Base-by-base conservation (phyloP, 1,140 invertebrate species). In the Drosophila gunungcola region DNA sequence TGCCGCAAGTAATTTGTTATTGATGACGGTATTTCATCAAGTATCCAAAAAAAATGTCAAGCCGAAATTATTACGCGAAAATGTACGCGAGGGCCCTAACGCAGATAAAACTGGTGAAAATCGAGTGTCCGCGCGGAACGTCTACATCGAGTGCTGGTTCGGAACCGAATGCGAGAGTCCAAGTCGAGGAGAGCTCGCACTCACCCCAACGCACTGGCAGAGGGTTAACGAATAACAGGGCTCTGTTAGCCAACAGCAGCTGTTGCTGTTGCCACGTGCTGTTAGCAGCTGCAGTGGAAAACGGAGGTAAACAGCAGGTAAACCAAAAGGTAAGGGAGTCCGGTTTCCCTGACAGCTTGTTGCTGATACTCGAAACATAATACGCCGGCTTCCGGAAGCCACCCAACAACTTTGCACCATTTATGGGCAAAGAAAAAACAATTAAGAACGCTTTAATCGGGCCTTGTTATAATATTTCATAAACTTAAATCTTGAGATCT, bases 191-290 rank as follows among this genome's bases (percentile, higher is more conserved):
- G 46, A 11, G 11, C 63, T 12, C 55, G 67, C 61, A n/a, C 63
- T 12, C 55, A 72, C 61, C 43, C 43, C 21, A 25, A 29, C 48
- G n/a, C 16, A 13, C 27, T 16, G 32, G 11, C n/a, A 34, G 32
- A 58, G 32, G 42, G 43, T 45, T 27, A 45, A 48, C 53, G 46
- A n/a, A 16, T 58, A 72, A 43, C 45, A 64, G 25, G 7, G 60
- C 25, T 3, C 53, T 61, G 56, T 78, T 68, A 51, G 41, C 7
- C 39, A 43, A 43, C 54, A 72, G 43, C 43, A 38, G 43, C 54
- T 77, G 61, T 49, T 62, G 69, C 49, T 67, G 58, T 55, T 53
- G 64, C 49, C 78, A 73, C 79, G 79, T 82, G 76, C 76, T 76
- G 64, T 76, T 76, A 68, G 68, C 80, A 83, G 76, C 80, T 83